Percentiles rank a stretch among this genome's conserved stretches.
Conservation (phyloP, 2,888 invertebrate genomes). For the Ceriagrion tenellum region DNA sequence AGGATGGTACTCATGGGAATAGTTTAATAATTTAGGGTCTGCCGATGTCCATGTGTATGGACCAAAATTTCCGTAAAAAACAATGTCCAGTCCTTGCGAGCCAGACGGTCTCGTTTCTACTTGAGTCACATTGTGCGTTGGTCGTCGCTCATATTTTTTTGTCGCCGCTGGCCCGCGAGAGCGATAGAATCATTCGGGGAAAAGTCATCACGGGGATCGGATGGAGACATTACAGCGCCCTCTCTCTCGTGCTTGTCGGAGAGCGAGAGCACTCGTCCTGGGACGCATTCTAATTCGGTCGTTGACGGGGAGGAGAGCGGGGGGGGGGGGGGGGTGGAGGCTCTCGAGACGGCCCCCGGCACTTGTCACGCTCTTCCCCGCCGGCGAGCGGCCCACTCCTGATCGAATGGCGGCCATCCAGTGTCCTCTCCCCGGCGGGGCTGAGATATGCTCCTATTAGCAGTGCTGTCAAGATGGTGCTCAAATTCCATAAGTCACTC, state of each 20-base stretch:
- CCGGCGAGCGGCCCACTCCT: background rate
- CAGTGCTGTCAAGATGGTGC: conserved; percentile 45
- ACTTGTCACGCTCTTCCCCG: background rate
- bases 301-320: background rate
- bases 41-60: background rate
- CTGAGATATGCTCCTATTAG: conserved; percentile 57
- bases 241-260: background rate
- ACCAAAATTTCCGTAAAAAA: background rate
- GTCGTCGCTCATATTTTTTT: background rate
- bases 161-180: background rate
- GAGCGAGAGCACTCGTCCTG: background rate
- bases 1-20: background rate
- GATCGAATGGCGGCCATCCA: background rate
- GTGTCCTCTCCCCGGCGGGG: background rate
- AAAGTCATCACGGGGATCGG: conserved; percentile 2
- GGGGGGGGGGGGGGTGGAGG: background rate
- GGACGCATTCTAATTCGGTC: conserved; percentile 24
- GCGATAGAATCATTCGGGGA: conserved; percentile 6
- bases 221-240: background rate
- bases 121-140: background rate
- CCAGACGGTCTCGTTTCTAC: background rate
- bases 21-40: background rate
- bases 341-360: background rate
- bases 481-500: conserved; percentile 55
- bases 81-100: background rate